phyloP scores from a whole-genome alignment of 2,113 vertebrate species.

The Zosterops pallidus region DNA sequence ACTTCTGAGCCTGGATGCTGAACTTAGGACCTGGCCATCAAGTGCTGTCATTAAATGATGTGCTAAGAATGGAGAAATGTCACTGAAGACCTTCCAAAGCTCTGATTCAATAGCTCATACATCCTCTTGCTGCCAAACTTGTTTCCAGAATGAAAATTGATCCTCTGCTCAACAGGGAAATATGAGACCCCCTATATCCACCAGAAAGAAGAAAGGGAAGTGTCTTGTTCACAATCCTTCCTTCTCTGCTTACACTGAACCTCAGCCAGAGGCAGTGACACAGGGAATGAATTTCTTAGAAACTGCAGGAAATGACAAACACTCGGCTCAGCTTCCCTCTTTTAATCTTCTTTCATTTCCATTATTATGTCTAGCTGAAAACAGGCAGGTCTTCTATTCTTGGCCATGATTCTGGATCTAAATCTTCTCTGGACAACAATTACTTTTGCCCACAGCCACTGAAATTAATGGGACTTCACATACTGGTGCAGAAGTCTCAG shows the following conservation, averaged over 20 bases:
- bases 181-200: constrained; percentile 28
- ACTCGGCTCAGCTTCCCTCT: not conserved
- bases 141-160: constrained; percentile 53
- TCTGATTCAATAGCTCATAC: constrained; percentile 2
- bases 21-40: constrained; percentile 18
- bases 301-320: not conserved
- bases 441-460: not conserved
- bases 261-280: not conserved
- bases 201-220: constrained; percentile 40
- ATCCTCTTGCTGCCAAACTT: constrained; percentile 8
- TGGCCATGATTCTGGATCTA: not conserved
- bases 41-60: constrained; percentile 21
- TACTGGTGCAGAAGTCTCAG: not conserved
- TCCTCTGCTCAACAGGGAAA: not conserved
- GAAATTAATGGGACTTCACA: not conserved
- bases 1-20: not conserved
- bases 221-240: constrained; percentile 32
- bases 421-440: not conserved
- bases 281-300: not conserved
- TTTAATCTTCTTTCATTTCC: not conserved
- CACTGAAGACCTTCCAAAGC: constrained; percentile 49
- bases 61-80: constrained; percentile 56
- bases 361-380: not conserved
- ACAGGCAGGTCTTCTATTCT: not conserved
- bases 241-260: constrained; percentile 1